These are phyloP conservation scores for Malacosoma neustria DNA, from an alignment of 2,888 invertebrate genomes.

Conservation along the genomic window DNA sequence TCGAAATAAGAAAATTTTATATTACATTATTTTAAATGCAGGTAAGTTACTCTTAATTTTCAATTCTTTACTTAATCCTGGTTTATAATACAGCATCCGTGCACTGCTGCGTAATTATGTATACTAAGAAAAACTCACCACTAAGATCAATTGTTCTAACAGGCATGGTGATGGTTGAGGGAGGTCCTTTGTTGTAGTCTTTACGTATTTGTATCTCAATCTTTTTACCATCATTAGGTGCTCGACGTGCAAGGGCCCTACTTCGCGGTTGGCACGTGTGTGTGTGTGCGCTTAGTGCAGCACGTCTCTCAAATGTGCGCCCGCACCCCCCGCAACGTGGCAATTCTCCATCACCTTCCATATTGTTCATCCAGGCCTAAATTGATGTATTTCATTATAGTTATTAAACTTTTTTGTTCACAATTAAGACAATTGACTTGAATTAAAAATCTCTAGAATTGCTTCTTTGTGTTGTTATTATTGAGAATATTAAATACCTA, in stretches of 20 bases:
- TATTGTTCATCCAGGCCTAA: constrained; percentile 78
- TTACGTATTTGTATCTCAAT: constrained; percentile 64
- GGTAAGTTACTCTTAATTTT: too few relatives aligned
- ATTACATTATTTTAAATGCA: too few relatives aligned
- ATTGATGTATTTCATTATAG: too few relatives aligned
- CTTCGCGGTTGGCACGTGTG: constrained; percentile 77
- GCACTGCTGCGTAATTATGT: too few relatives aligned
- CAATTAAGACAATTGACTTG: too few relatives aligned
- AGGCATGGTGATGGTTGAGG: constrained; percentile 15
- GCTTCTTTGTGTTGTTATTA: too few relatives aligned
- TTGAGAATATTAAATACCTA: too few relatives aligned
- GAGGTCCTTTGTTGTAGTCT: constrained; percentile 54
- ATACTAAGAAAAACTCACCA: constrained; percentile 19
- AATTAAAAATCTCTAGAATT: too few relatives aligned
- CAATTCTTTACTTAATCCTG: too few relatives aligned
- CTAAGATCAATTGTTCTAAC: constrained; percentile 19
- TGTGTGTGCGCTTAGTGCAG: constrained; percentile 81
- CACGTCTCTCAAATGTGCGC: constrained; percentile 81
- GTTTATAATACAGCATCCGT: too few relatives aligned
- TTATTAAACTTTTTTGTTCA: too few relatives aligned
- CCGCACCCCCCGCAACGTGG: constrained; percentile 81
- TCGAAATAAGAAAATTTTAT: too few relatives aligned
- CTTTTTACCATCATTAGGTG: constrained; percentile 31
- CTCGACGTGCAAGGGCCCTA: constrained; percentile 28
- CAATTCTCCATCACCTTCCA: constrained; percentile 76